These are phyloP conservation scores for Scomber scombrus DNA, from an alignment of 2,113 vertebrate species.

Conservation along the genomic window DNA sequence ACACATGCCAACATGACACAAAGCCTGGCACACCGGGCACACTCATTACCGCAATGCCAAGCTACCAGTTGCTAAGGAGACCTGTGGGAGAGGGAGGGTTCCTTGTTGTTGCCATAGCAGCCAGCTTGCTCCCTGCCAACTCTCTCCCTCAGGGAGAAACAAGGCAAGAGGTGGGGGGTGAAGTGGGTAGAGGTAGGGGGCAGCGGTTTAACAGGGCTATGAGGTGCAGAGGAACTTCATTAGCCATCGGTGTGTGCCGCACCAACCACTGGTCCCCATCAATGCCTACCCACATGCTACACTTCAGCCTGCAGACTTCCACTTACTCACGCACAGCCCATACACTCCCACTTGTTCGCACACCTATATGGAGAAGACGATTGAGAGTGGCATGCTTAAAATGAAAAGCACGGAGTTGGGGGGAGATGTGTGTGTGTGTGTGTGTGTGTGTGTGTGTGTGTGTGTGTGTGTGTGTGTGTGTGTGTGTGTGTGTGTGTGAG, in stretches of 20 bases:
- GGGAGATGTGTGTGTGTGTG: too few relatives aligned
- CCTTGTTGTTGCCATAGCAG: slow-evolving; percentile 89
- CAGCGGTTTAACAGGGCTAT: slow-evolving; percentile 80
- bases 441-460: neutral
- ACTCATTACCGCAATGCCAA: slow-evolving; percentile 87
- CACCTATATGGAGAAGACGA: slow-evolving; percentile 66
- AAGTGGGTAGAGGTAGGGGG: slow-evolving; percentile 81
- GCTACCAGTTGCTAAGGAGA: slow-evolving; percentile 90
- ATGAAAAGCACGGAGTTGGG: slow-evolving; percentile 64
- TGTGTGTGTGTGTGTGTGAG: neutral
- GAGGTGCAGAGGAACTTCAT: slow-evolving; percentile 81
- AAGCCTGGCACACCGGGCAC: slow-evolving; percentile 86
- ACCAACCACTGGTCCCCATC: slow-evolving; percentile 61
- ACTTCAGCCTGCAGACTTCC: slow-evolving; percentile 69
- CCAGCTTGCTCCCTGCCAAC: slow-evolving; percentile 85
- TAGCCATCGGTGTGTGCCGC: slow-evolving; percentile 69
- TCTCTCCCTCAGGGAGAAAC: slow-evolving; percentile 83
- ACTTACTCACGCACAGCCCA: slow-evolving; percentile 72
- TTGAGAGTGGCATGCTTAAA: slow-evolving; percentile 68
- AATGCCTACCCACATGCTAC: slow-evolving; percentile 71
- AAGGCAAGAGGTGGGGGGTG: slow-evolving; percentile 78
- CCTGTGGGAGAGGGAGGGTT: slow-evolving; percentile 88
- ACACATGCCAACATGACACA: slow-evolving; percentile 77
- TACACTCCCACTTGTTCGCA: slow-evolving; percentile 67
- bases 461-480: too few relatives aligned